Evolutionary conservation across 2,797 vertebrate species (phyloP).

Genomic region (Paramormyrops hopkinsi): DNA sequence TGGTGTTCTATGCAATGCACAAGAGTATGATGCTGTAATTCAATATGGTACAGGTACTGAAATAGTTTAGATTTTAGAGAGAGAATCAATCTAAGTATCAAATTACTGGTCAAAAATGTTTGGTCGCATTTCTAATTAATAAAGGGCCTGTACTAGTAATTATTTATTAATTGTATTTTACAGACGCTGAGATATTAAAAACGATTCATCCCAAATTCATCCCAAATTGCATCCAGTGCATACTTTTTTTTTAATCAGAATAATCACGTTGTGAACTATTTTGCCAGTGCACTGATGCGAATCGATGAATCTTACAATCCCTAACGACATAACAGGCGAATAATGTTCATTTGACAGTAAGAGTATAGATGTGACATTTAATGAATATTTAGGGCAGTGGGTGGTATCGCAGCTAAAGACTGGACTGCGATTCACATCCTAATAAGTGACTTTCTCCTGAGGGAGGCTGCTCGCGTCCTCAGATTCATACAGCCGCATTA

Average conservation of each 20-base stretch:
- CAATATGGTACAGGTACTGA: neutral
- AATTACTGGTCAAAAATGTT: neutral
- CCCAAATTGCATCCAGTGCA: neutral
- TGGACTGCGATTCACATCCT: neutral
- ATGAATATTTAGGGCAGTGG: conserved; percentile 6
- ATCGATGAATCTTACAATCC: neutral
- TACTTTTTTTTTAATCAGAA: neutral
- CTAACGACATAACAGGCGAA: neutral
- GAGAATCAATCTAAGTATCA: neutral
- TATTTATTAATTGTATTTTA: neutral
- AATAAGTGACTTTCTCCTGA: neutral
- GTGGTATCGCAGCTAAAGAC: neutral
- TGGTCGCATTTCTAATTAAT: neutral
- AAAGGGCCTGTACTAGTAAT: neutral
- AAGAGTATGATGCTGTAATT: neutral
- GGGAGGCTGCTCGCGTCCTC: neutral
- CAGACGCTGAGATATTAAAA: neutral
- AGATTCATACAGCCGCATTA: neutral
- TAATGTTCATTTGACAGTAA: neutral
- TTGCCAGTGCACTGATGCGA: neutral
- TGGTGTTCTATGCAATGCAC: neutral
- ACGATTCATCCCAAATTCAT: neutral
- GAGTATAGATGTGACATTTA: neutral
- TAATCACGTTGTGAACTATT: neutral
- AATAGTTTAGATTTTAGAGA: neutral